Base-by-base conservation (phyloP, 1,140 invertebrate species). In the Belonocnema kinseyi region DNA sequence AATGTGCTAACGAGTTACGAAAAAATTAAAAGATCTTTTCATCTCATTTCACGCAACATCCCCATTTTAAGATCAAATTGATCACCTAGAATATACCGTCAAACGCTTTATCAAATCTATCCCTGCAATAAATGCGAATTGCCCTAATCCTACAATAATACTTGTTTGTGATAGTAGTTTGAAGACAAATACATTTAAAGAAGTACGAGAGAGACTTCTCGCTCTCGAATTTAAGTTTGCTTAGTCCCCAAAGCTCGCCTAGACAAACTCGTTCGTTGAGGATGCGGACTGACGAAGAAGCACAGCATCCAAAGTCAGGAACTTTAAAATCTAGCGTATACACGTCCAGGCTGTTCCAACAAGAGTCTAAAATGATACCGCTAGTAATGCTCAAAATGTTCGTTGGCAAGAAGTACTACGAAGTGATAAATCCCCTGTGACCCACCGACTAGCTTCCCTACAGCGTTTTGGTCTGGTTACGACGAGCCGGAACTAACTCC, bases 351-450 rank as follows among this genome's bases (percentile, higher is more conserved):
- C 19, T 54, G 21, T 58, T 58, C 12, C 50, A 51, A 71, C 19
- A 7, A 17, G 54, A 73, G 50, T 80, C 73, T 74, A 77, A 81
- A 83, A 83, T 83, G 82, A 83, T 83, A 79, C 78, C 50, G 51
- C 58, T 16, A 21, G 54, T 46, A 73, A 75, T 80, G 79, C 79
- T 58, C 50, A 80, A 85, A 80, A 77, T 79, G 72, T 75, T 82
- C 66, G 52, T 52, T 77, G 78, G 77, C 80, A 88, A 86, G 82
- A 86, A 88, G 79, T 86, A 81, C 72, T 71, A n/a, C 80, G 75
- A 33, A 82, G 84, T 83, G 83, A 91, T 90, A 89, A 89, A 90
- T 90, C 83, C 83, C 72, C 77, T 73, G 80, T 82, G 82, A 87
- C 75, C 81, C 71, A 40, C 54, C 81, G 78, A 85, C 77, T 81